Evolutionary conservation across 2,888 invertebrate species (phyloP).

Genomic region (Microchrysa polita): DNA sequence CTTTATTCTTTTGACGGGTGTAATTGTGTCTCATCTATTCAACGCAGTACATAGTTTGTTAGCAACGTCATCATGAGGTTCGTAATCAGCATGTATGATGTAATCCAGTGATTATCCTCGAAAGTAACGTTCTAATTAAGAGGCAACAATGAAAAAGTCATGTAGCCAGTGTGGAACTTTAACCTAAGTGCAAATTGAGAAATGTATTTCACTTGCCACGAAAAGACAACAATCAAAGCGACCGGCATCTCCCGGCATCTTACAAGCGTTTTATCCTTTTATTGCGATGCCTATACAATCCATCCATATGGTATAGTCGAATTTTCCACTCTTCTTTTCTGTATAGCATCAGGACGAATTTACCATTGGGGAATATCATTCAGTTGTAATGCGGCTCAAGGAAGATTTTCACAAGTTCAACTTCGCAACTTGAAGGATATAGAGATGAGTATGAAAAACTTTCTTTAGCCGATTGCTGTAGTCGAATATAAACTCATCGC

Average conservation of each 20-base stretch:
- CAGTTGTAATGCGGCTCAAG: conserved; percentile 24
- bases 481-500: neutral
- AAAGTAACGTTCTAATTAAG: conserved; percentile 13
- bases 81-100: too few species aligned
- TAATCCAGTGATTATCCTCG: neutral
- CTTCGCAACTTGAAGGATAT: neutral
- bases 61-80: too few species aligned
- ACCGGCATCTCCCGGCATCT: neutral
- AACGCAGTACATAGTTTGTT: too few species aligned
- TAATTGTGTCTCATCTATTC: too few species aligned
- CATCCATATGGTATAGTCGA: neutral
- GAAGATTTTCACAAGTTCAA: conserved; percentile 24
- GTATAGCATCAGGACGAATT: neutral
- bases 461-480: neutral
- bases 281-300: too few species aligned
- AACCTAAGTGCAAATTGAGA: conserved; percentile 26
- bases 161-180: conserved; percentile 14
- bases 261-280: neutral
- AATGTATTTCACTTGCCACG: conserved; percentile 15
- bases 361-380: conserved; percentile 15
- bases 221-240: conserved; percentile 13
- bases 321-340: conserved; percentile 1
- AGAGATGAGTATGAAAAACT: neutral
- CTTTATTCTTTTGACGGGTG: too few species aligned
- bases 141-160: conserved; percentile 2